Conservation (phyloP, 2,888 invertebrate genomes). For the Callyntrura sp. region DNA sequence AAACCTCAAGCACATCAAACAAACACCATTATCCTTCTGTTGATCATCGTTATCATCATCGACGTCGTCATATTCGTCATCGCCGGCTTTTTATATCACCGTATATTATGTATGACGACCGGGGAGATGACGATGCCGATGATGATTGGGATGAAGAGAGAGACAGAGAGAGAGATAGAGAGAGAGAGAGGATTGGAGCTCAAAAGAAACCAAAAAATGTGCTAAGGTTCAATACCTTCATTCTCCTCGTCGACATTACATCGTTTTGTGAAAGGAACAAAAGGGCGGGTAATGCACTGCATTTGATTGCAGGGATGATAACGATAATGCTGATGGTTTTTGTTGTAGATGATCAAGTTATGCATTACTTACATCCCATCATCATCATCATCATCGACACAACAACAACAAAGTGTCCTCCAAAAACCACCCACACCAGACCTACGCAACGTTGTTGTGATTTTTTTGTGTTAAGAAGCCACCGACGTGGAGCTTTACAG, state of each 20-base stretch:
- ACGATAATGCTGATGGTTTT: not conserved
- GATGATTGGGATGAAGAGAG: not conserved
- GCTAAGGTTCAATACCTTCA: conserved; percentile 29
- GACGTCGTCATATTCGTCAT: not conserved
- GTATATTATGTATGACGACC: not conserved
- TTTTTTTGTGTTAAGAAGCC: no score
- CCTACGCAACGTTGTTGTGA: not conserved
- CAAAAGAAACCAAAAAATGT: not conserved
- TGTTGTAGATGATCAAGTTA: conserved; percentile 22
- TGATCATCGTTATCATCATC: not conserved
- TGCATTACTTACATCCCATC: conserved; percentile 25
- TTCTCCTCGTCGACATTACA: not conserved
- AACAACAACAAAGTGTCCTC: no score
- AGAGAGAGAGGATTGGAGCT: no score
- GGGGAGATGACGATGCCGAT: not conserved
- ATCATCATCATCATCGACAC: not conserved
- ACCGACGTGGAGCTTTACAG: not conserved
- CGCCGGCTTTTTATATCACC: not conserved
- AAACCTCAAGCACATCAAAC: not conserved
- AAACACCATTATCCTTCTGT: not conserved
- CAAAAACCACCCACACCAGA: no score
- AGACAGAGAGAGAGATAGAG: no score
- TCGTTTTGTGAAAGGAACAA: not conserved
- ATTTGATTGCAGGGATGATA: conserved; percentile 18
- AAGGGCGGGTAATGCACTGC: conserved; percentile 21